These are phyloP conservation scores for Larimichthys crocea DNA, from an alignment of 2,113 vertebrate species.

Conservation along the genomic window DNA sequence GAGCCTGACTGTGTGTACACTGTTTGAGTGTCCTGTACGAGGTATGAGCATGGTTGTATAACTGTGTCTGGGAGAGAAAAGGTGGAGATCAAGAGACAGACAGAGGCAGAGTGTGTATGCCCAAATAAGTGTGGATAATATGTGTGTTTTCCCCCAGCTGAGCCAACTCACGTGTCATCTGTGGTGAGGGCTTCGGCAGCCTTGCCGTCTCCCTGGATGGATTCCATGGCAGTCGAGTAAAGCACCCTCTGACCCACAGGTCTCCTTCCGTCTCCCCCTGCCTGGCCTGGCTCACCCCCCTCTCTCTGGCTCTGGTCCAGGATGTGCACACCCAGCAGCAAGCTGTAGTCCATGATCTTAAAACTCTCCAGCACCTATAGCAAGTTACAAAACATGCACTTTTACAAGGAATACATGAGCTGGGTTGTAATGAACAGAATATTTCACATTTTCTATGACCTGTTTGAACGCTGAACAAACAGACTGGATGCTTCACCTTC, in stretches of 20 bases:
- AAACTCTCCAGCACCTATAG: slow-evolving; percentile 96
- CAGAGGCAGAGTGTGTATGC: slow-evolving; percentile 37
- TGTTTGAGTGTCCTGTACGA: slow-evolving; percentile 12
- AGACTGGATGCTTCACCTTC: not conserved
- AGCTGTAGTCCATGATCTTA: slow-evolving; percentile 99
- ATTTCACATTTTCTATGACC: not conserved
- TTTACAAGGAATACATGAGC: not conserved
- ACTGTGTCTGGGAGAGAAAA: slow-evolving; percentile 45
- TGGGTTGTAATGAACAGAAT: not conserved
- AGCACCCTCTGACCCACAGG: slow-evolving; percentile 93
- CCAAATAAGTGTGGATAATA: slow-evolving; percentile 59
- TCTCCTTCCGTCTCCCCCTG: slow-evolving; percentile 86
- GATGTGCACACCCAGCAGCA: slow-evolving; percentile 94
- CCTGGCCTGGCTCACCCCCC: slow-evolving; percentile 86
- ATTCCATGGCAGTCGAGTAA: slow-evolving; percentile 98
- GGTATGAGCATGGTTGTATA: slow-evolving; percentile 43
- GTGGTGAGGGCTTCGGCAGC: slow-evolving; percentile 88
- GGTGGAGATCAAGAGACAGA: slow-evolving; percentile 25
- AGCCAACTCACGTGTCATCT: slow-evolving; percentile 91
- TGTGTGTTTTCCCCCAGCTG: slow-evolving; percentile 22
- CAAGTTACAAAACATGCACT: not conserved
- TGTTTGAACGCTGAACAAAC: not conserved
- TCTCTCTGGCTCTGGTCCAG: slow-evolving; percentile 89
- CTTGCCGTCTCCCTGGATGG: slow-evolving; percentile 96
- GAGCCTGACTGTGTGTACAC: slow-evolving; percentile 29